Base-by-base conservation (phyloP, 2,113 vertebrate genomes). In the Nansenia antarctica region DNA sequence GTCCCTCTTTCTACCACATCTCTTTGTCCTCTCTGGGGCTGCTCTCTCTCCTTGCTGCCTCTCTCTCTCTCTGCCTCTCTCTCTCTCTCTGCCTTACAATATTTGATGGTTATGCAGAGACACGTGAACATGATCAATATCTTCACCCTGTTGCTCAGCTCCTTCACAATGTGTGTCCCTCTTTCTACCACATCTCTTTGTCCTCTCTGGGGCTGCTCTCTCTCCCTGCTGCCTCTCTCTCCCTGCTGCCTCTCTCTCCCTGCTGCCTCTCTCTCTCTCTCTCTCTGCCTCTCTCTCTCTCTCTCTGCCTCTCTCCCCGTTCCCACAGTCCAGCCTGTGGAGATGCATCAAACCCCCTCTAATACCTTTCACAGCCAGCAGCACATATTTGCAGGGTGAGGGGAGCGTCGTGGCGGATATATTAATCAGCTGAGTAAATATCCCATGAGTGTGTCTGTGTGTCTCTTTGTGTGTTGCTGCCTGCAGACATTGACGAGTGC, bases 361-460 rank as follows among this genome's bases (percentile, higher is more conserved):
- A 85, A 90, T 87, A 89, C 84, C 73, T 90, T 89, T 90, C 85
- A 83, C 89, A 89, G 88, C 89, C 85, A 91, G 88, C 82, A 82
- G 83, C 78, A 68, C 89, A 92, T 90, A 90, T 78, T 88, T 92
- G 82, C 75, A 86, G 85, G 82, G 84, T 87, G 86, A 91, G 87
- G 76, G 85, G 85, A 91, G 88, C 71, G 74, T 78, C 37, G 82
- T 79, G 85, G 82, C 79, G 85, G 89, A 89, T 90, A 85, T 90
- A 89, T 89, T 88, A 86, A 91, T 92, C 90, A 91, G 89, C 90
- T 91, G 90, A 91, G 85, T 89, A 90, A 92, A 90, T 89, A 91
- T 86, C 83, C 81, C 73, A 70, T 81, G 71, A 73, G 65, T 57
- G 57, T 78, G 71, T 86, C 63, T 76, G 70, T 73, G 69, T 80